Conservation (phyloP, 2,888 invertebrate genomes). For the Trisateles emortualis region DNA sequence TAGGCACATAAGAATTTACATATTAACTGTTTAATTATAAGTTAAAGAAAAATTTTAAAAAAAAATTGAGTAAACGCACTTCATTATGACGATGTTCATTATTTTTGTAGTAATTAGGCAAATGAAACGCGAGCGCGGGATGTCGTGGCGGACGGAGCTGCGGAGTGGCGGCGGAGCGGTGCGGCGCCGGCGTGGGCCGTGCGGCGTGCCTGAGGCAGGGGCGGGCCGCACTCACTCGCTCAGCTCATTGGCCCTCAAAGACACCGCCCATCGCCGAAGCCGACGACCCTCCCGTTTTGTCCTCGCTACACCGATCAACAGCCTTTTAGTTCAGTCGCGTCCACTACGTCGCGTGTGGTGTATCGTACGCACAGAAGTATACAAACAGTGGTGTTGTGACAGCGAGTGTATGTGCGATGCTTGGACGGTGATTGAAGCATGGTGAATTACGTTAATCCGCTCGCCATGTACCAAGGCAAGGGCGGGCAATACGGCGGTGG, state of each 20-base stretch:
- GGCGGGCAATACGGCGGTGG: constrained; percentile 82
- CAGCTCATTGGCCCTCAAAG: constrained; percentile 63
- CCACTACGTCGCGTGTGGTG: constrained; percentile 67
- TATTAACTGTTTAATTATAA: background rate
- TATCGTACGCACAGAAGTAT: constrained; percentile 50
- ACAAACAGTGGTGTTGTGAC: constrained; percentile 73
- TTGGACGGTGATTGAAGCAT: constrained; percentile 86
- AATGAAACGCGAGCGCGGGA: constrained; percentile 70
- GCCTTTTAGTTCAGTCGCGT: constrained; percentile 68
- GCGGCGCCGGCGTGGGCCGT: constrained; percentile 20
- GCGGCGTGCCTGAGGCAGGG: constrained; percentile 29
- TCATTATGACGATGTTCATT: constrained; percentile 73
- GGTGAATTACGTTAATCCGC: constrained; percentile 92
- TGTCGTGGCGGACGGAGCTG: constrained; percentile 20
- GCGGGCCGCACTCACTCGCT: constrained; percentile 34
- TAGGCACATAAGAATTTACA: too few species aligned
- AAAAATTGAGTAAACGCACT: constrained; percentile 46
- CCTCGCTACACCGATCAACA: constrained; percentile 40
- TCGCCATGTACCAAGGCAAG: constrained; percentile 90
- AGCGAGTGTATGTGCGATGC: constrained; percentile 82
- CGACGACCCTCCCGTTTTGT: constrained; percentile 55
- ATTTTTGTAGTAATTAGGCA: constrained; percentile 82
- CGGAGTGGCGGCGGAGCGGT: constrained; percentile 16
- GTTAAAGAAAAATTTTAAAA: constrained; percentile 9
- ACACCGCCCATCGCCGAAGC: constrained; percentile 57